Evolutionary conservation across 2,888 invertebrate genomes (phyloP).

Genomic region (Helicoverpa assulta): DNA sequence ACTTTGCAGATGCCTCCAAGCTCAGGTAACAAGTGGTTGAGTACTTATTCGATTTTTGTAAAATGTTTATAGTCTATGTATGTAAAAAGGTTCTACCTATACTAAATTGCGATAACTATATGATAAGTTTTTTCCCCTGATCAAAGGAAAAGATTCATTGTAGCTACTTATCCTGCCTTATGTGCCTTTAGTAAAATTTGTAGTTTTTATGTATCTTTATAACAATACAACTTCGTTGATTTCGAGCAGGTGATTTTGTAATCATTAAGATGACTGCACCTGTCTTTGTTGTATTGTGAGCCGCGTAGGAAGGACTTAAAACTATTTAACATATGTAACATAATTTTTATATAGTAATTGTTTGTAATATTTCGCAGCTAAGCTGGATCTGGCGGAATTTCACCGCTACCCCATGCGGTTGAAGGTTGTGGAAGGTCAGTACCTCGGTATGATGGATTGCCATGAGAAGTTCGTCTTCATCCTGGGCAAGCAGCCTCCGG

Average conservation of each 20-base stretch:
- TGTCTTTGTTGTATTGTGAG: conserved; percentile 23
- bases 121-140: too few relatives aligned
- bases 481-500: conserved; percentile 75
- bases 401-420: conserved; percentile 82
- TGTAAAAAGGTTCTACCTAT: too few relatives aligned
- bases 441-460: conserved; percentile 84
- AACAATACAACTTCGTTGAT: conserved; percentile 46
- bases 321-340: not conserved
- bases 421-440: conserved; percentile 77
- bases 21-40: conserved; percentile 63
- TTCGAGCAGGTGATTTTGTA: conserved; percentile 41
- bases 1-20: conserved; percentile 78
- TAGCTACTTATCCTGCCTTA: too few relatives aligned
- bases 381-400: conserved; percentile 75
- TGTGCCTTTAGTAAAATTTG: too few relatives aligned
- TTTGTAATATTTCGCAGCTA: conserved; percentile 65
- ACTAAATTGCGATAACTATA: too few relatives aligned
- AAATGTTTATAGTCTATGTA: too few relatives aligned
- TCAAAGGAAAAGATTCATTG: too few relatives aligned
- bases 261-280: conserved; percentile 37
- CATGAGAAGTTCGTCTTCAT: conserved; percentile 82
- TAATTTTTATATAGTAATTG: not conserved
- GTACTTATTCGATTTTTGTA: too few relatives aligned
- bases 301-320: not conserved
- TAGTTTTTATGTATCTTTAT: conserved; percentile 12